A percentile compares a stretch with the other conserved stretches of the same genome.
These are phyloP conservation scores for Malurus melanocephalus DNA, from an alignment of 2,113 vertebrate species.

Conservation along the genomic window DNA sequence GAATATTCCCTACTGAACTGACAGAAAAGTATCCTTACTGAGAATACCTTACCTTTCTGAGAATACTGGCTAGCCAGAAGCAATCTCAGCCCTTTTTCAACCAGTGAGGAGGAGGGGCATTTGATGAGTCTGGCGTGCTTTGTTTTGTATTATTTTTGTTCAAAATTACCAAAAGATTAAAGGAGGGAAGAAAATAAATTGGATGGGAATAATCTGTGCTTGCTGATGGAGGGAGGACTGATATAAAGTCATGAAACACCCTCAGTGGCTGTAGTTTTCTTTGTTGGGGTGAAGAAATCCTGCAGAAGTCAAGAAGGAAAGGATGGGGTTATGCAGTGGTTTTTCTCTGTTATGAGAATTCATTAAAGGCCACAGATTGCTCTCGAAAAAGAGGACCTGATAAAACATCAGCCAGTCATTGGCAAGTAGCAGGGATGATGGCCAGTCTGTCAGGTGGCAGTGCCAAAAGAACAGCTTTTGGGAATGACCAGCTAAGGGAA, in stretches of 20 bases:
- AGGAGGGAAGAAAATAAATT: background rate
- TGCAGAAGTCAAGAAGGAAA: background rate
- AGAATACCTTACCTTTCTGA: background rate
- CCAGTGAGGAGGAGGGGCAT: background rate
- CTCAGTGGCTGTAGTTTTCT: background rate
- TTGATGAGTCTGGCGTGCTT: background rate
- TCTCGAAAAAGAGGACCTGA: background rate
- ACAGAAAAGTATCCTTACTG: background rate
- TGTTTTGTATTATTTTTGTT: background rate
- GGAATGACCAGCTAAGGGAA: background rate
- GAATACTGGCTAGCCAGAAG: background rate
- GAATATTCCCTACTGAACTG: background rate
- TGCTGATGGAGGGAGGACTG: background rate
- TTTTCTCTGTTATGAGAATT: background rate
- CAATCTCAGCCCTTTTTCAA: background rate
- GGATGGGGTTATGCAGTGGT: background rate
- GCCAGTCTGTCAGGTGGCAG: background rate
- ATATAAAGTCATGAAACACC: background rate
- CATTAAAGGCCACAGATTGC: background rate
- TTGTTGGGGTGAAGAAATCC: background rate
- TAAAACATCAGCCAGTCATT: background rate
- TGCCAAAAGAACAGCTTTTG: background rate
- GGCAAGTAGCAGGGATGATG: background rate
- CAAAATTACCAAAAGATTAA: background rate
- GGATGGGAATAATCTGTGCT: background rate